Evolutionary conservation across 1,140 invertebrate genomes (phyloP).

Genomic region (Drosophila pruinosa): DNA sequence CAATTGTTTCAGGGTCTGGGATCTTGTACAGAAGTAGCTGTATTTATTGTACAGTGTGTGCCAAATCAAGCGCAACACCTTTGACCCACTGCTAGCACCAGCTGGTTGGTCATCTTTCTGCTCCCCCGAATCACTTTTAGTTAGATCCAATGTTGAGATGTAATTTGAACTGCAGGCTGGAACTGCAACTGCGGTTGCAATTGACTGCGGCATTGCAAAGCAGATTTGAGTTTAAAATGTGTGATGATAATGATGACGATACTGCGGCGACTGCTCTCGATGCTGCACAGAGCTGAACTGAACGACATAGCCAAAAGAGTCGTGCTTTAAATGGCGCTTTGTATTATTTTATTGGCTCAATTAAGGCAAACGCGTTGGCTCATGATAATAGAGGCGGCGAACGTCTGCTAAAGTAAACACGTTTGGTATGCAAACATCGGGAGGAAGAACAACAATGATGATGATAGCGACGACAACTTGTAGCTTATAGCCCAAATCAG

Average conservation of each 20-base stretch:
- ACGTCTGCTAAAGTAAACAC: constrained; percentile 2
- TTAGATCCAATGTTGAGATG: constrained; percentile 63
- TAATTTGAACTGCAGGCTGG: constrained; percentile 43
- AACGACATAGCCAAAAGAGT: constrained; percentile 44
- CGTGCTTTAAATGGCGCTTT: constrained; percentile 71
- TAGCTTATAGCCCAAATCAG: background rate
- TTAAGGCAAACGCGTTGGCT: constrained; percentile 53
- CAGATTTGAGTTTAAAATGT: background rate
- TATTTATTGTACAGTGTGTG: constrained; percentile 73
- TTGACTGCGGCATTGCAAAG: constrained; percentile 41
- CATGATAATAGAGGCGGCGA: constrained; percentile 65
- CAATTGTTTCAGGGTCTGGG: constrained; percentile 61
- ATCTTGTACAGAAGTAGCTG: constrained; percentile 57
- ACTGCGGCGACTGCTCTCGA: constrained; percentile 50
- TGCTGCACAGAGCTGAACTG: constrained; percentile 62
- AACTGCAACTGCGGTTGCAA: constrained; percentile 22
- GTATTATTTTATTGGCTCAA: constrained; percentile 77
- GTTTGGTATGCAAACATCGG: constrained; percentile 53
- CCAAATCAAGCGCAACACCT: constrained; percentile 74
- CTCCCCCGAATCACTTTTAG: constrained; percentile 30
- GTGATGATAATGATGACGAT: background rate
- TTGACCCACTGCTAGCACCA: constrained; percentile 50
- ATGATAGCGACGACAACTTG: background rate
- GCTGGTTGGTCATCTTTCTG: constrained; percentile 9
- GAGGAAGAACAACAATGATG: constrained; percentile 30